A percentile compares a stretch with the other conserved stretches of the same genome.
Conservation (phyloP, 2,113 vertebrate genomes). For the Suricata suricatta region DNA sequence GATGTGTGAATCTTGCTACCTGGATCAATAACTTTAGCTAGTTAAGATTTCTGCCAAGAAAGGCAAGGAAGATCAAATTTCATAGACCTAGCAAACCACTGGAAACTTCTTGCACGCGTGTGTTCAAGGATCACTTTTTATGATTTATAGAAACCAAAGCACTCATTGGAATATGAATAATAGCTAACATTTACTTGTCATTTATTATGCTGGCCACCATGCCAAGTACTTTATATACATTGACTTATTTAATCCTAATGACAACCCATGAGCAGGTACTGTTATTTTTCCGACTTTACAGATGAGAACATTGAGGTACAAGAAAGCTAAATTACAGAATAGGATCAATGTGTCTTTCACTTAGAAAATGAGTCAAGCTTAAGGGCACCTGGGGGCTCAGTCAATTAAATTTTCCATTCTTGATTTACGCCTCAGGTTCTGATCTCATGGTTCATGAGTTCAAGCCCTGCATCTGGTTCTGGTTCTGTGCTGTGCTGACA, state of each 20-base stretch:
- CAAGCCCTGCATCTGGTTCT: too few species aligned
- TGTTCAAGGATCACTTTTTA: conserved; percentile 76
- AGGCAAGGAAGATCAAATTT: conserved; percentile 62
- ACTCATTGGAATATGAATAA: conserved; percentile 66
- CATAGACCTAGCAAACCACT: conserved; percentile 57
- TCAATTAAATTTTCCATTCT: too few species aligned
- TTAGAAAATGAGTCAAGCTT: conserved; percentile 45
- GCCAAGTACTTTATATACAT: conserved; percentile 23
- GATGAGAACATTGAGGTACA: neutral
- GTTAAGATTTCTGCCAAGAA: conserved; percentile 62
- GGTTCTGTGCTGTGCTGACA: too few species aligned
- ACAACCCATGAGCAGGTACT: neutral
- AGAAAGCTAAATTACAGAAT: conserved; percentile 33
- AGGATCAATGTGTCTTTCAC: conserved; percentile 38
- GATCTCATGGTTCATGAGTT: too few species aligned
- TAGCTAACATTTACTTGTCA: conserved; percentile 55
- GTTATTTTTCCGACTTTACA: neutral
- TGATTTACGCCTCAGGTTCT: too few species aligned
- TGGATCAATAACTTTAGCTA: conserved; percentile 70
- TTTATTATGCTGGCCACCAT: conserved; percentile 47
- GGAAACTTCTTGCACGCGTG: conserved; percentile 61
- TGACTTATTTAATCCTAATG: conserved; percentile 22
- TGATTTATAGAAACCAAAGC: conserved; percentile 73
- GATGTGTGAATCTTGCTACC: conserved; percentile 62
- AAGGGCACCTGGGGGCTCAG: too few species aligned